These are phyloP conservation scores for Microcaecilia unicolor DNA, from an alignment of 2,797 vertebrate species.

Conservation along the genomic window DNA sequence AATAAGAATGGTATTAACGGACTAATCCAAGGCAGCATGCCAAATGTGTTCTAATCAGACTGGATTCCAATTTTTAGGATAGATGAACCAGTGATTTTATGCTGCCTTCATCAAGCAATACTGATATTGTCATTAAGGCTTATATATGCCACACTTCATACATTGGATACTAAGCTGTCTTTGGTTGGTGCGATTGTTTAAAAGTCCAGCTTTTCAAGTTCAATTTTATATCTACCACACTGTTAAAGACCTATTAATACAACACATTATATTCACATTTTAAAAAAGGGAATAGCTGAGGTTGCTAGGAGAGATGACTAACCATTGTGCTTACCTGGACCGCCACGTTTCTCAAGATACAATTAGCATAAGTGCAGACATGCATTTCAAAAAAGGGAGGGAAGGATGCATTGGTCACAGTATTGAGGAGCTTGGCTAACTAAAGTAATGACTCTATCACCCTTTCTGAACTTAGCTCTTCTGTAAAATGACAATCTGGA, in stretches of 20 bases:
- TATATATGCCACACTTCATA: constrained; percentile 35
- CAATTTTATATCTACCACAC: constrained; percentile 29
- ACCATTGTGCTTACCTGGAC: constrained; percentile 10
- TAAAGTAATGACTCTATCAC: constrained; percentile 11
- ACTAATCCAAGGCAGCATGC: constrained; percentile 38
- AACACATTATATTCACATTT: constrained; percentile 11
- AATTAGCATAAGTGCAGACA: constrained; percentile 16
- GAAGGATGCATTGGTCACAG: too few relatives aligned
- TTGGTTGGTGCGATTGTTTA: constrained; percentile 21
- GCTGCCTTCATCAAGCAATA: constrained; percentile 39
- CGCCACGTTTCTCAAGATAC: constrained; percentile 4
- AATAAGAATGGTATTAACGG: constrained; percentile 32
- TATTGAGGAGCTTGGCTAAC: background rate
- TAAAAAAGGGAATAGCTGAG: constrained; percentile 8
- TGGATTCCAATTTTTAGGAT: constrained; percentile 39
- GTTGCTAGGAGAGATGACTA: constrained; percentile 9
- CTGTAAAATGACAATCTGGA: constrained; percentile 4
- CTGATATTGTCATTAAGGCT: constrained; percentile 42
- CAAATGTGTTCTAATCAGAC: constrained; percentile 35
- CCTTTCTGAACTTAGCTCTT: constrained; percentile 6
- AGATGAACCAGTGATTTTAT: constrained; percentile 39
- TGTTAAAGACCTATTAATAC: constrained; percentile 27
- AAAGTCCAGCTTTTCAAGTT: constrained; percentile 17
- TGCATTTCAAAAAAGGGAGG: background rate
- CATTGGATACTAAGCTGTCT: constrained; percentile 17